Conservation (phyloP, 2,797 vertebrate species). For the Pelobates cultripes region DNA sequence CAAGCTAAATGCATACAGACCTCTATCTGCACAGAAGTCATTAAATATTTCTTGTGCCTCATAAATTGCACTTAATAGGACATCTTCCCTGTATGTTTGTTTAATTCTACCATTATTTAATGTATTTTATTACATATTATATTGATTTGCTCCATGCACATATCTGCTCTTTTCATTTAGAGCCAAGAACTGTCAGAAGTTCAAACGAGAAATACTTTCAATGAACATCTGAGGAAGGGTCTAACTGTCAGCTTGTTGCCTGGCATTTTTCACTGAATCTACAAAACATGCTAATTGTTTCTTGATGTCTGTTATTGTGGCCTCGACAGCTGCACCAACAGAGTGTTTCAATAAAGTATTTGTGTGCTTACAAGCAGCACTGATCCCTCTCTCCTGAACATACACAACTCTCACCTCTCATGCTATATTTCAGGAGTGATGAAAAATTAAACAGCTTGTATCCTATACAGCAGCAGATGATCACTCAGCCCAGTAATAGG, state of each 20-base stretch:
- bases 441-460: neutral
- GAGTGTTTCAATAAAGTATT: neutral
- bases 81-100: neutral
- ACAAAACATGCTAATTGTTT: slow-evolving; percentile 45
- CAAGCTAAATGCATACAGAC: neutral
- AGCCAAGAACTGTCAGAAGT: slow-evolving; percentile 45
- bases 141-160: slow-evolving; percentile 25
- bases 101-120: slow-evolving; percentile 3
- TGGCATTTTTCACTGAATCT: slow-evolving; percentile 24
- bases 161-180: slow-evolving; percentile 13
- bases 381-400: neutral
- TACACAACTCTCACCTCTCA: neutral
- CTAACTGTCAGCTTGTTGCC: slow-evolving; percentile 18
- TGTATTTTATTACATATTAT: slow-evolving; percentile 20
- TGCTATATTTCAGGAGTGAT: neutral
- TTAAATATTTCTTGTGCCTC: neutral
- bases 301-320: slow-evolving; percentile 27
- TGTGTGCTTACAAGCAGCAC: neutral
- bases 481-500: neutral
- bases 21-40: neutral
- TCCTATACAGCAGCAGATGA: neutral
- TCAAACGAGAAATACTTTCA: slow-evolving; percentile 54
- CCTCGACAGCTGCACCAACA: slow-evolving; percentile 14
- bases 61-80: neutral
- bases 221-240: slow-evolving; percentile 34